phyloP scores from a whole-genome alignment of 2,797 vertebrate species.

The Kryptolebias ocellatus region DNA sequence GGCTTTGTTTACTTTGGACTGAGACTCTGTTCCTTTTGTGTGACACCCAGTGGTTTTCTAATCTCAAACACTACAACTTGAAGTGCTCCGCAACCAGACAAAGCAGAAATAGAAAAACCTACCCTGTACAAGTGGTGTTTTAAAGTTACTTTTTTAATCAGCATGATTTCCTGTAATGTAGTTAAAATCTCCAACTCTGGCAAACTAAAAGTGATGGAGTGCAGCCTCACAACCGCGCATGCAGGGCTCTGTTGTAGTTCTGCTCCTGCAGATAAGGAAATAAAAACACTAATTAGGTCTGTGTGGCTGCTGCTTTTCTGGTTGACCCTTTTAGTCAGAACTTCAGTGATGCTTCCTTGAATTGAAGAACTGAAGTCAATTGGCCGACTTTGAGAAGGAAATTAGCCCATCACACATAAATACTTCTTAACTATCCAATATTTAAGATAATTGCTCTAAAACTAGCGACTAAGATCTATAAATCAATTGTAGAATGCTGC shows the following conservation, averaged over 20 bases:
- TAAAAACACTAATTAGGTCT: slow-evolving; percentile 10
- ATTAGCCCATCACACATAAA: slow-evolving; percentile 26
- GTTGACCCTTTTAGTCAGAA: slow-evolving; percentile 14
- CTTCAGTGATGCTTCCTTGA: slow-evolving; percentile 8
- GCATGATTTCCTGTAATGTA: too few relatives aligned
- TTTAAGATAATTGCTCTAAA: slow-evolving; percentile 18
- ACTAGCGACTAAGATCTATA: slow-evolving; percentile 13
- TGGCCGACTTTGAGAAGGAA: slow-evolving; percentile 23
- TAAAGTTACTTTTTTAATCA: too few relatives aligned
- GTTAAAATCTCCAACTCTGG: not conserved
- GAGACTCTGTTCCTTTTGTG: not conserved
- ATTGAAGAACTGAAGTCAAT: slow-evolving; percentile 32
- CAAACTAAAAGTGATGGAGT: not conserved
- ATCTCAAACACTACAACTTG: not conserved
- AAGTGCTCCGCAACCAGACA: not conserved
- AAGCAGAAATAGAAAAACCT: not conserved
- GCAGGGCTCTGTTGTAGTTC: not conserved
- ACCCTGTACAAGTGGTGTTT: not conserved
- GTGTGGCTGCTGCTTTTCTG: slow-evolving; percentile 2
- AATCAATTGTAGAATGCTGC: slow-evolving; percentile 17
- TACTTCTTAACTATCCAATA: slow-evolving; percentile 29
- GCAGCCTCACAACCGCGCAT: not conserved
- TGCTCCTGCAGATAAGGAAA: not conserved
- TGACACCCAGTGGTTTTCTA: slow-evolving; percentile 1
- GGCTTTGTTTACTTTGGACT: slow-evolving; percentile 12